Conservation (phyloP, 2,113 vertebrate species). For the Peromyscus polionotus region DNA sequence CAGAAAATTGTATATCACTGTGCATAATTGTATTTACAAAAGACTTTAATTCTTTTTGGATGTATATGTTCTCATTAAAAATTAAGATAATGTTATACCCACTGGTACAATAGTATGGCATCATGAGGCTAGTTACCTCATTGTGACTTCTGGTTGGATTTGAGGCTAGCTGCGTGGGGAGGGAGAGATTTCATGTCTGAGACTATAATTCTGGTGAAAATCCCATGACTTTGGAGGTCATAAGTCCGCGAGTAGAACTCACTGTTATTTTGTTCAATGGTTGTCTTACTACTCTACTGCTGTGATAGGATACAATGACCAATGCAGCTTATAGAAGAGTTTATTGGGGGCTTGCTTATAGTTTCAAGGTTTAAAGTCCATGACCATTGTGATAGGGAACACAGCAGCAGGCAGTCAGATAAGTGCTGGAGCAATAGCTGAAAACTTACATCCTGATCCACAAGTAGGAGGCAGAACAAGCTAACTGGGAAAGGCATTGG, state of each 20-base stretch:
- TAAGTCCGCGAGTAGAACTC: neutral
- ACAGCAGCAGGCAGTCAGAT: neutral
- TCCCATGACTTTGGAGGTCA: neutral
- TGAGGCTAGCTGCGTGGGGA: neutral
- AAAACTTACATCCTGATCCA: neutral
- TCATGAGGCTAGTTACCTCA: neutral
- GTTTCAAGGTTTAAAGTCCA: neutral
- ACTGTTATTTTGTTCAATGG: neutral
- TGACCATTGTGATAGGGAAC: neutral
- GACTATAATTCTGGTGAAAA: neutral
- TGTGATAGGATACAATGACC: neutral
- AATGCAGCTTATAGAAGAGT: neutral
- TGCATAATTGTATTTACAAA: conserved; percentile 35
- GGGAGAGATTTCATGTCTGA: neutral
- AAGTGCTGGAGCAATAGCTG: neutral
- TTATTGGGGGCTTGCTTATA: neutral
- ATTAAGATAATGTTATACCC: neutral
- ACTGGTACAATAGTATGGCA: neutral
- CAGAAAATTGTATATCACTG: conserved; percentile 48
- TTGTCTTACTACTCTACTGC: neutral
- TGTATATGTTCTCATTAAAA: neutral
- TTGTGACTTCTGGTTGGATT: neutral
- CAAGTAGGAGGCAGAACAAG: neutral
- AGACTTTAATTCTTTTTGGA: conserved; percentile 23
- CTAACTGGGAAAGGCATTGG: neutral